These are phyloP conservation scores for Pavo muticus DNA, from an alignment of 2,113 vertebrate genomes.

Conservation along the genomic window DNA sequence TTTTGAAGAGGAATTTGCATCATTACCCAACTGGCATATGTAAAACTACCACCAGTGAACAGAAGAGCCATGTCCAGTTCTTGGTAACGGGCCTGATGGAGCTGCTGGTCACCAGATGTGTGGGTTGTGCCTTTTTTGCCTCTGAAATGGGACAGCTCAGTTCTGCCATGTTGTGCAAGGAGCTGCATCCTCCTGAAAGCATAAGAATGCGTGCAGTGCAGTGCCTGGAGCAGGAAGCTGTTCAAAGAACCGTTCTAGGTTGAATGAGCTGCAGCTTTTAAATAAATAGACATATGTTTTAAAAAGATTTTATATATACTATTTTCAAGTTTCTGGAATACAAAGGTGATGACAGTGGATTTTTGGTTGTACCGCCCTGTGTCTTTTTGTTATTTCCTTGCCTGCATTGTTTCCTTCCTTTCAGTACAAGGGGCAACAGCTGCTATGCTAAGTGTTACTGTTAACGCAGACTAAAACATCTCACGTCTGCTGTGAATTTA, in stretches of 20 bases:
- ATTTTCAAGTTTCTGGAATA: background rate
- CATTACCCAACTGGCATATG: fast-evolving
- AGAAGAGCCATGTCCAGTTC: background rate
- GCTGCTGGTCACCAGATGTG: fast-evolving
- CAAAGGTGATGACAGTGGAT: background rate
- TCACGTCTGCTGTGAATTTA: background rate
- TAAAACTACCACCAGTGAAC: background rate
- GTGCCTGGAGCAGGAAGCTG: fast-evolving
- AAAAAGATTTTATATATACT: too few species aligned
- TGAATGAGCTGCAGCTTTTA: background rate
- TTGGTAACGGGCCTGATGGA: background rate
- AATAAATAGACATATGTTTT: background rate
- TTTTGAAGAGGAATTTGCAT: background rate
- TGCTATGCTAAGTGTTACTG: background rate
- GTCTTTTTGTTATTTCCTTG: background rate
- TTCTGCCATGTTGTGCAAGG: background rate
- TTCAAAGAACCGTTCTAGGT: background rate
- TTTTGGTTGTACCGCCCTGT: background rate
- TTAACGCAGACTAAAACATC: background rate
- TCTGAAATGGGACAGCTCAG: fast-evolving
- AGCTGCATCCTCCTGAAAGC: background rate
- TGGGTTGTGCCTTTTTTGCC: background rate
- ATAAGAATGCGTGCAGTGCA: background rate
- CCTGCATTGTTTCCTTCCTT: background rate
- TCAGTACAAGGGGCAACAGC: background rate